Evolutionary conservation across 2,888 invertebrate genomes (phyloP).

Genomic region (Junonia oenone): DNA sequence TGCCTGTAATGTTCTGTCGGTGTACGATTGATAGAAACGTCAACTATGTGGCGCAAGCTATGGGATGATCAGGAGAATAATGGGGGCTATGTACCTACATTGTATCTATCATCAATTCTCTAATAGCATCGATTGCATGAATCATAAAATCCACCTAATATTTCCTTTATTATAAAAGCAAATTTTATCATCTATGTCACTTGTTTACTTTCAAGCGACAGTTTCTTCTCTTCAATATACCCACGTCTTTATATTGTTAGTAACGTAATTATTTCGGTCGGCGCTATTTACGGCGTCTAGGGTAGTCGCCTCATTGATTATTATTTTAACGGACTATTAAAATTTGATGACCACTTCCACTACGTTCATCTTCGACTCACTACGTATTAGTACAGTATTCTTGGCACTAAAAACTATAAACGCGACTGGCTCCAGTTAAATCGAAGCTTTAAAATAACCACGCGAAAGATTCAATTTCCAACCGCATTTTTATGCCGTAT

Average conservation of each 20-base stretch:
- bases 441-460: conserved; percentile 35
- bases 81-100: no score
- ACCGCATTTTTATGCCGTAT: conserved; percentile 37
- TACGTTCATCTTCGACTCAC: conserved; percentile 70
- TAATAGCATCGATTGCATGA: no score
- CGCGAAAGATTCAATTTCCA: conserved; percentile 42
- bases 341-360: conserved; percentile 75
- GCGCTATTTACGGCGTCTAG: conserved; percentile 34
- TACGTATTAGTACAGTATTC: conserved; percentile 44
- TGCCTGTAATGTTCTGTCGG: background rate
- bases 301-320: conserved; percentile 76
- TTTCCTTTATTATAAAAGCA: background rate
- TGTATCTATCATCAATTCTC: no score
- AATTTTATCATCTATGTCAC: no score
- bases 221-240: background rate
- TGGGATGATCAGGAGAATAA: no score
- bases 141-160: no score
- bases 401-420: conserved; percentile 31
- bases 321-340: conserved; percentile 79
- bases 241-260: conserved; percentile 6
- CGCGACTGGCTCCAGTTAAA: conserved; percentile 24
- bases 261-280: conserved; percentile 20
- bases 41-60: background rate
- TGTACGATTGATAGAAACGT: background rate
- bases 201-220: no score